Evolutionary conservation across 2,888 invertebrate species (phyloP), one percentile per base, ranked within the genome.

Genomic region (Anaspis maculata): DNA sequence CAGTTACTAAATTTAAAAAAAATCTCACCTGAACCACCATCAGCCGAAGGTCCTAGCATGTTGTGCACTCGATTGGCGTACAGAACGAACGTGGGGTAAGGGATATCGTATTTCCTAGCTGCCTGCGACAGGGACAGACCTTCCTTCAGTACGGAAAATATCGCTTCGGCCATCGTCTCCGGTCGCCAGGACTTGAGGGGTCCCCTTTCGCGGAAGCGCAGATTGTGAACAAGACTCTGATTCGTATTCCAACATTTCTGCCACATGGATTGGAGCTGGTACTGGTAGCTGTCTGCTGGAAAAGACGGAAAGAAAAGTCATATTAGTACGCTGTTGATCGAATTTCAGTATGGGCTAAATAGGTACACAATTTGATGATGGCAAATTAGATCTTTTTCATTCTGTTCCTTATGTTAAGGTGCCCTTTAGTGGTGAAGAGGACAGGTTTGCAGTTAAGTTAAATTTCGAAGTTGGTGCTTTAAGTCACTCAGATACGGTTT

Each of bases 181-280:
- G 90, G 90, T 30, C 90, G 73, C 91, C 91, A 91, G 33, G 90
- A 90, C 65, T 91, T 91, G 39, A 91, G 72, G 0, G 91, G 91
- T 2, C 91, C 91, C 36, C 91, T 78, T 68, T 91, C 91, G 27
- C 91, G 81, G 73, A 91, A 90, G 52, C 90, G 78, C 59, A 91
- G 70, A 64, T 90, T 88, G 69, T 90, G 90, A 50, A 90, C 87
- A 57, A 90, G 73, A 56, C 84, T 85, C 67, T 90, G 90, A 67
- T 88, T 89, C 49, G 88, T 89, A 67, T 86, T 90, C 90, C 90
- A 91, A 67, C 90, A 90, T 66, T 90, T 91, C 68, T 91, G 90
- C 91, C 91, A 91, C 83, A 90, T 87, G 37, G 87, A 88, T 68
- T 91, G 91, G 64, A 91, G 71, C 68, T 91, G 90, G 68, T 90